Base-by-base conservation (phyloP, 1,140 invertebrate species). In the Platyura marginata region DNA sequence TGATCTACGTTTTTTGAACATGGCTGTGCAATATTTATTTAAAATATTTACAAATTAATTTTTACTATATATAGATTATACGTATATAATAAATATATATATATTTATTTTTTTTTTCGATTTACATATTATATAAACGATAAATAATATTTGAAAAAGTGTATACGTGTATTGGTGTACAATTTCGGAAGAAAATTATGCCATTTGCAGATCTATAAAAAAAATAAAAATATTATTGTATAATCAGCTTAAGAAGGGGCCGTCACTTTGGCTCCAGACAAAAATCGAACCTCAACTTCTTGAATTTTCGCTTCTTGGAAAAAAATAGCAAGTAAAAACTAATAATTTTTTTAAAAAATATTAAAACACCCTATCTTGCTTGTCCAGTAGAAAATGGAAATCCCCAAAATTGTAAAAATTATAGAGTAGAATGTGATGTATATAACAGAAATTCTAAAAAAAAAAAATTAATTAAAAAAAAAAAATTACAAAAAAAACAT, bases 201-300 rank as follows among this genome's bases (percentile, higher is more conserved):
- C n/a, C n/a, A n/a, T n/a, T n/a, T n/a, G n/a, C n/a, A 37, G 11
- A 9, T 19, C 11, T 37, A 3, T 19, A 37, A 37, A 37, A 37
- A 19, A 19, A 37, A 18, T 3, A 37, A 9, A 37, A 9, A 37
- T 2, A 37, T 6, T 19, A 9, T 19, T 16, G 19, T 19, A 37
- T 19, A 37, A 10, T 9, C 19, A 19, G 63, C 60, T 62, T 63
- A 60, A 29, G 6, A 29, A 8, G 13, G 25, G 6, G 25, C 25
- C 25, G 25, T 29, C 65, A 63, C 57, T 56, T 61, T 48, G 44
- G 72, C 75, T 59, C 59, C 79, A 81, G 80, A 80, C 80, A 81
- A 83, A 82, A 84, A 84, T 85, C 59, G 81, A 86, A 77, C 82
- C 82, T 88, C 83, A 88, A 88, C 84, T 87, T 88, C 84, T 88